These are phyloP conservation scores for Acleris emargana DNA, from an alignment of 2,888 invertebrate genomes.

Conservation along the genomic window DNA sequence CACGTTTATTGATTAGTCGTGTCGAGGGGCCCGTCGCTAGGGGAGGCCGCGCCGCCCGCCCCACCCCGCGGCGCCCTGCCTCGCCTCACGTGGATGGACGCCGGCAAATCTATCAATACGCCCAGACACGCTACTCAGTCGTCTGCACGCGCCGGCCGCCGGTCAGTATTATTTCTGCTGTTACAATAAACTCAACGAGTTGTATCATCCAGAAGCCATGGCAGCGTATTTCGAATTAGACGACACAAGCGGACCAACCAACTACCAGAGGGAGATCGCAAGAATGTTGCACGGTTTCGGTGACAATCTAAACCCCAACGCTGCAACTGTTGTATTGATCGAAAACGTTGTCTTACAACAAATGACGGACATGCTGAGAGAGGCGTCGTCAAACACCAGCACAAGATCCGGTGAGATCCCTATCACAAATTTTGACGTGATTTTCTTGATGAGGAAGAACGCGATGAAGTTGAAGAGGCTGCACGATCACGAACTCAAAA, in stretches of 20 bases:
- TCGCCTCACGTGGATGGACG: too few relatives aligned
- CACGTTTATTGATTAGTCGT: too few relatives aligned
- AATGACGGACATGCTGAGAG: constrained; percentile 89
- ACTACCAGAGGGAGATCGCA: constrained; percentile 88
- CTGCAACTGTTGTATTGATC: constrained; percentile 92
- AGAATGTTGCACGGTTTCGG: constrained; percentile 97
- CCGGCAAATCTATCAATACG: too few relatives aligned
- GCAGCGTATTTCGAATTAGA: constrained; percentile 73
- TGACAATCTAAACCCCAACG: constrained; percentile 91
- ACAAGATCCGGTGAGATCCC: constrained; percentile 84
- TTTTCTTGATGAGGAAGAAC: constrained; percentile 93
- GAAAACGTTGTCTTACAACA: constrained; percentile 94
- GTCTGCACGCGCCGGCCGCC: too few relatives aligned
- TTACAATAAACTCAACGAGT: too few relatives aligned
- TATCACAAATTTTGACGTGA: constrained; percentile 86
- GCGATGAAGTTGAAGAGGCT: constrained; percentile 89
- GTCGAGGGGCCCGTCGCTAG: too few relatives aligned
- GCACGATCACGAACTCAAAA: constrained; percentile 87
- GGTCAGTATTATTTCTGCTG: too few relatives aligned
- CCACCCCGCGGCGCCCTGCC: too few relatives aligned
- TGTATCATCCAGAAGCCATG: constrained; percentile 50
- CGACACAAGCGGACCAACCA: constrained; percentile 60
- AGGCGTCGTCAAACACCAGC: constrained; percentile 87
- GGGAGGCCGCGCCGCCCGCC: too few relatives aligned
- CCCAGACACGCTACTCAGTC: too few relatives aligned